Evolutionary conservation across 2,113 vertebrate species (phyloP).

Genomic region (Sturnira hondurensis): DNA sequence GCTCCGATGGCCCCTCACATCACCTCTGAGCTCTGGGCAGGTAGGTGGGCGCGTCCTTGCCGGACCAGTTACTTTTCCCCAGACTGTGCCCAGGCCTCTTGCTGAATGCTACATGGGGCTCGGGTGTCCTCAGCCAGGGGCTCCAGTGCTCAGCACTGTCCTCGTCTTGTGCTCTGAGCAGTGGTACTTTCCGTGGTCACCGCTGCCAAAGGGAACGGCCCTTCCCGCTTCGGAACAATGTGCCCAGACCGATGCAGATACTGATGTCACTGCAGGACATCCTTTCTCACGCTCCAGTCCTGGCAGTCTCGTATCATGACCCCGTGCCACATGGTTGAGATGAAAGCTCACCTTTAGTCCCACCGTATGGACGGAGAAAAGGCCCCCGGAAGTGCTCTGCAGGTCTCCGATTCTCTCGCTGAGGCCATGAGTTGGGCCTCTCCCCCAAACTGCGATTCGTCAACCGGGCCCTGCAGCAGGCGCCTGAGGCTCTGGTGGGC

Average conservation of each 20-base stretch:
- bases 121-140: fast-evolving
- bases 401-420: no score
- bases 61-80: background rate
- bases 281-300: background rate
- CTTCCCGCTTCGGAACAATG: fast-evolving
- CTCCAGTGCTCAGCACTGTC: background rate
- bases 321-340: background rate
- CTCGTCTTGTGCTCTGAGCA: background rate
- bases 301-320: fast-evolving
- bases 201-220: no score
- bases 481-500: background rate
- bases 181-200: fast-evolving
- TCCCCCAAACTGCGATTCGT: background rate
- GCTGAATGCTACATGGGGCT: fast-evolving
- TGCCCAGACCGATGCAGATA: background rate
- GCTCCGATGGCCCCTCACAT: slow-evolving; percentile 94
- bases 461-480: fast-evolving
- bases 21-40: slow-evolving; percentile 97
- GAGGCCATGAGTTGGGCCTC: background rate
- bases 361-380: background rate
- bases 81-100: fast-evolving
- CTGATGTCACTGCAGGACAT: fast-evolving
- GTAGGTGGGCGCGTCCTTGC: slow-evolving; percentile 74
- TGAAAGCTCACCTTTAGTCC: background rate
- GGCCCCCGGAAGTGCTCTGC: background rate